Conservation (phyloP, 2,113 vertebrate genomes). For the Scomber colias region DNA sequence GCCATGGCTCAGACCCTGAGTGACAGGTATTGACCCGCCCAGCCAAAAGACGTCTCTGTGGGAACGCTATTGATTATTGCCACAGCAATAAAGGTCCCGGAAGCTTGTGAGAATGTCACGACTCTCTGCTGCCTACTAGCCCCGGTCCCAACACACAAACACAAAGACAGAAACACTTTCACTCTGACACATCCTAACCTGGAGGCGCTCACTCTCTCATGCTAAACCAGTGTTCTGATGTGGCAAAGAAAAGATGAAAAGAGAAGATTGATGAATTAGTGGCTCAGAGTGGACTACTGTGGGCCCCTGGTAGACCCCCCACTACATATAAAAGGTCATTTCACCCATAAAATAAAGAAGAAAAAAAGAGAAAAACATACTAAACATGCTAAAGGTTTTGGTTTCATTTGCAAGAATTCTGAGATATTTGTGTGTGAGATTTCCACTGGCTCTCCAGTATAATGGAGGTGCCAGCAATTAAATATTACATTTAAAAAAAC, state of each 20-base stretch:
- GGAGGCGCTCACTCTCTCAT: constrained; percentile 37
- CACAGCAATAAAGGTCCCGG: constrained; percentile 81
- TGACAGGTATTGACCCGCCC: constrained; percentile 85
- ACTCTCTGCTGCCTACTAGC: constrained; percentile 64
- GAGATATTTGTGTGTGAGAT: background rate
- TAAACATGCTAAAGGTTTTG: background rate
- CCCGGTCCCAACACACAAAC: constrained; percentile 51
- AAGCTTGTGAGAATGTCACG: constrained; percentile 81
- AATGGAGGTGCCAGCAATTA: background rate
- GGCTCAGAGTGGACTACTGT: background rate
- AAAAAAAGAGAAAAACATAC: background rate
- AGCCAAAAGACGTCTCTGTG: constrained; percentile 81
- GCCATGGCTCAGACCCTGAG: constrained; percentile 73
- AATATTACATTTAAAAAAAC: background rate
- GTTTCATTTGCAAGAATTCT: background rate
- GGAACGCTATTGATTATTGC: constrained; percentile 84
- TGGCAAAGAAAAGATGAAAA: constrained; percentile 29
- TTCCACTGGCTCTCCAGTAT: background rate
- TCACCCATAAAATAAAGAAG: background rate
- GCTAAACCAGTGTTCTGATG: constrained; percentile 27
- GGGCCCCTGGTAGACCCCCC: constrained; percentile 28
- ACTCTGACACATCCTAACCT: constrained; percentile 44
- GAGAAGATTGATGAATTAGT: constrained; percentile 6
- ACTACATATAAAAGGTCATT: constrained; percentile 8
- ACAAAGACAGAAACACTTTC: constrained; percentile 47